A percentile compares a stretch with the other conserved stretches of the same genome.
phyloP scores from a whole-genome alignment of 2,888 invertebrate species.

The Hypena proboscidalis region DNA sequence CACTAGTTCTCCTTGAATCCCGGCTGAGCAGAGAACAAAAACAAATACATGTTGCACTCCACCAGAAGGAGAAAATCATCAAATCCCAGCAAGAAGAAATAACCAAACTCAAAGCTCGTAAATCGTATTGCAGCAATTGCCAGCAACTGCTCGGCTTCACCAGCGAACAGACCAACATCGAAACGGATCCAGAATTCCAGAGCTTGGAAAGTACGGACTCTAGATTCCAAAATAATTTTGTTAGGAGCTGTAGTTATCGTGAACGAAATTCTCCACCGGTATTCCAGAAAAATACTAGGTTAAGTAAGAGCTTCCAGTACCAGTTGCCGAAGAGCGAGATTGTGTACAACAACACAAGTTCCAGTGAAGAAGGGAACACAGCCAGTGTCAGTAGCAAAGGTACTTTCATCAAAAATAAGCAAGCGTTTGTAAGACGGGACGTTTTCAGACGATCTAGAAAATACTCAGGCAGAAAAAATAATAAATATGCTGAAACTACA shows the following conservation, averaged over 20 bases:
- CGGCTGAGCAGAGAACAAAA: slow-evolving; percentile 90
- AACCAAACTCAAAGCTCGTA: slow-evolving; percentile 85
- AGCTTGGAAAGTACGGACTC: slow-evolving; percentile 82
- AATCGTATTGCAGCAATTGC: slow-evolving; percentile 80
- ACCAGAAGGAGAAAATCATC: slow-evolving; percentile 90
- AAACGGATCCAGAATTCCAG: slow-evolving; percentile 82
- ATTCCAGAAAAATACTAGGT: slow-evolving; percentile 82
- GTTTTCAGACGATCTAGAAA: slow-evolving; percentile 81
- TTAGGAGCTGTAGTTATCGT: slow-evolving; percentile 80
- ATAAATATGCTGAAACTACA: slow-evolving; percentile 63
- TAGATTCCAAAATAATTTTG: slow-evolving; percentile 77
- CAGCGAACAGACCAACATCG: slow-evolving; percentile 82
- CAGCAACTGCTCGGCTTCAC: slow-evolving; percentile 81
- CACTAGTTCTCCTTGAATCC: slow-evolving; percentile 89
- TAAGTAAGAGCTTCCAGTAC: slow-evolving; percentile 83
- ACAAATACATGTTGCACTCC: slow-evolving; percentile 87
- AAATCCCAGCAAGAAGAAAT: slow-evolving; percentile 89
- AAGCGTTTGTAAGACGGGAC: slow-evolving; percentile 80
- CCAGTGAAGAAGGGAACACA: slow-evolving; percentile 80
- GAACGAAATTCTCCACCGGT: slow-evolving; percentile 80
- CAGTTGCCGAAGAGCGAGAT: slow-evolving; percentile 78
- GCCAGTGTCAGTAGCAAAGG: slow-evolving; percentile 73
- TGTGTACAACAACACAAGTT: slow-evolving; percentile 78
- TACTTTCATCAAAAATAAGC: slow-evolving; percentile 86
- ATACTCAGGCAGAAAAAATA: slow-evolving; percentile 78